These are phyloP conservation scores for Orchesella cincta DNA, from an alignment of 1,140 invertebrate species.

Conservation along the genomic window DNA sequence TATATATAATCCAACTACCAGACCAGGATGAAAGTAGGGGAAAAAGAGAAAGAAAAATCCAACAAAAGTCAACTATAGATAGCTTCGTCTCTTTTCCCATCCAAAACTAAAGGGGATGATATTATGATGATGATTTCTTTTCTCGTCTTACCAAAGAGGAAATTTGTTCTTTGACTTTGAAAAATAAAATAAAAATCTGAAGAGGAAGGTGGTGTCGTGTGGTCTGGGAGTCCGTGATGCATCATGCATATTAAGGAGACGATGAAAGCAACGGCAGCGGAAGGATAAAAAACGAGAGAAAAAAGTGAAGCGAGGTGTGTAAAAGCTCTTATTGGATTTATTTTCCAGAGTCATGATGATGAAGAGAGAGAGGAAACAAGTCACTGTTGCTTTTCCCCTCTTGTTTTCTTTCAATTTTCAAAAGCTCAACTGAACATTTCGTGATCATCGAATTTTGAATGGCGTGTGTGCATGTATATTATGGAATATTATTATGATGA, in stretches of 20 bases:
- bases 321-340: background rate
- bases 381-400: too few species aligned
- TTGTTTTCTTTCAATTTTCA: slow-evolving; percentile 29
- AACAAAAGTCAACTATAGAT: background rate
- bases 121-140: too few species aligned
- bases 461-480: background rate
- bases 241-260: background rate
- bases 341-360: background rate
- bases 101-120: background rate
- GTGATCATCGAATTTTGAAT: background rate
- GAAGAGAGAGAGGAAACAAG: background rate
- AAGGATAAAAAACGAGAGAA: background rate
- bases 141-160: background rate
- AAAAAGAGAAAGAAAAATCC: too few species aligned
- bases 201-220: background rate
- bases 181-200: background rate
- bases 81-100: background rate
- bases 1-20: background rate
- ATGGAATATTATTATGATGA: background rate
- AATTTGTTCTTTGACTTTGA: background rate
- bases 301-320: background rate
- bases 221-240: background rate
- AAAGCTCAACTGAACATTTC: background rate
- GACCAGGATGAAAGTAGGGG: too few species aligned
- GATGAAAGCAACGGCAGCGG: background rate